Conservation (phyloP, 2,113 vertebrate species). For the Nothoprocta perdicaria region DNA sequence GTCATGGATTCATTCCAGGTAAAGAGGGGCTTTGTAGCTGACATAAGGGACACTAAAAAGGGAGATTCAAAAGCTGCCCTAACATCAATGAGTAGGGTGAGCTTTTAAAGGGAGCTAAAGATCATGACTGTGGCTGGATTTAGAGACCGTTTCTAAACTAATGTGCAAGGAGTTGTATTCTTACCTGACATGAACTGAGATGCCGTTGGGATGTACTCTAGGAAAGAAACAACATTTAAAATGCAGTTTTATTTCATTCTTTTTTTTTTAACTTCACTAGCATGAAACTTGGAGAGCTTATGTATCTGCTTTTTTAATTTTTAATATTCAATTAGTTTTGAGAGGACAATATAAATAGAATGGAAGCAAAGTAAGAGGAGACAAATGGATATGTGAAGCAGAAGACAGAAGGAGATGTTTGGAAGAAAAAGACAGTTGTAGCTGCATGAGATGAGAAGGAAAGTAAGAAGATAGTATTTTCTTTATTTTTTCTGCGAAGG, state of each 20-base stretch:
- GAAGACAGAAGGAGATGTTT: background rate
- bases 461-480: background rate
- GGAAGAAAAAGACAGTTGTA: background rate
- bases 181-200: background rate
- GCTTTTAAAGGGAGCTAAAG: background rate
- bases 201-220: background rate
- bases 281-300: background rate
- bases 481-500: too few species aligned
- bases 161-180: background rate
- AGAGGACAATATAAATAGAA: background rate
- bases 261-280: background rate
- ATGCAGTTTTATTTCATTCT: background rate
- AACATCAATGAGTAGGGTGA: background rate
- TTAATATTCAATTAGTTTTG: background rate
- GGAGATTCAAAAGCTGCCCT: background rate
- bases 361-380: background rate
- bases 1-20: fast-evolving
- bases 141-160: background rate
- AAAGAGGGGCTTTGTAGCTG: background rate
- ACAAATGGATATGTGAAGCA: background rate
- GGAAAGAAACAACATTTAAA: background rate
- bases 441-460: background rate
- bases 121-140: background rate
- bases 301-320: background rate
- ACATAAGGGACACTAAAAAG: background rate